Conservation (phyloP, 2,888 invertebrate genomes). For the Eristalinus aeneus region DNA sequence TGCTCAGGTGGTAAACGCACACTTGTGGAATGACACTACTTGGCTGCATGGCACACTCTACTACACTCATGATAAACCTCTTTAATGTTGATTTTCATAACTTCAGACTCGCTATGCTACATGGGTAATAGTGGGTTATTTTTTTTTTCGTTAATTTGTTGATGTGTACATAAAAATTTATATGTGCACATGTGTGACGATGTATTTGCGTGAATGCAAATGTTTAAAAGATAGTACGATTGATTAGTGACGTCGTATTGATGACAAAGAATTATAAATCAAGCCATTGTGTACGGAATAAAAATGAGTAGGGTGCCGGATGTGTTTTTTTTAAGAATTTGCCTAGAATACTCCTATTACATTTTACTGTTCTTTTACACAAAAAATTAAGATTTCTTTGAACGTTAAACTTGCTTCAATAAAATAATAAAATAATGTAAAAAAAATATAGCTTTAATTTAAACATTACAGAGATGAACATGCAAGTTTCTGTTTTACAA, state of each 20-base stretch:
- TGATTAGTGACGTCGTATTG: not conserved
- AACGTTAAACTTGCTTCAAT: too few species aligned
- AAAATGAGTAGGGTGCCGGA: not conserved
- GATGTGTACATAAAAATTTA: not conserved
- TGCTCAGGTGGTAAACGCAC: slow-evolving; percentile 57
- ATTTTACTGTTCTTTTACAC: too few species aligned
- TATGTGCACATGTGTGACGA: not conserved
- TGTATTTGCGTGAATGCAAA: not conserved
- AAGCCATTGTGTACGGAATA: not conserved
- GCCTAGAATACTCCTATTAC: not conserved
- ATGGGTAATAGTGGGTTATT: slow-evolving; percentile 8
- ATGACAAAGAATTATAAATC: not conserved
- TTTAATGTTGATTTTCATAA: not conserved
- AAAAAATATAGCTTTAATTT: too few species aligned
- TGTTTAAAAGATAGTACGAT: not conserved
- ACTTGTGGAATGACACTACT: not conserved
- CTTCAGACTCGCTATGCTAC: not conserved
- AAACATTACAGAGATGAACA: too few species aligned
- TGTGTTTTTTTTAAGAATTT: not conserved
- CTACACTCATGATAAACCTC: slow-evolving; percentile 10
- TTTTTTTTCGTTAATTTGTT: not conserved
- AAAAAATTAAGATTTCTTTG: too few species aligned
- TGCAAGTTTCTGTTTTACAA: too few species aligned
- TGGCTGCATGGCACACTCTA: slow-evolving; percentile 1
- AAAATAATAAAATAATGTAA: too few species aligned